Evolutionary conservation across 2,113 vertebrate genomes (phyloP), one percentile per base, ranked within the genome.

Genomic region (Tragelaphus buxtoni): DNA sequence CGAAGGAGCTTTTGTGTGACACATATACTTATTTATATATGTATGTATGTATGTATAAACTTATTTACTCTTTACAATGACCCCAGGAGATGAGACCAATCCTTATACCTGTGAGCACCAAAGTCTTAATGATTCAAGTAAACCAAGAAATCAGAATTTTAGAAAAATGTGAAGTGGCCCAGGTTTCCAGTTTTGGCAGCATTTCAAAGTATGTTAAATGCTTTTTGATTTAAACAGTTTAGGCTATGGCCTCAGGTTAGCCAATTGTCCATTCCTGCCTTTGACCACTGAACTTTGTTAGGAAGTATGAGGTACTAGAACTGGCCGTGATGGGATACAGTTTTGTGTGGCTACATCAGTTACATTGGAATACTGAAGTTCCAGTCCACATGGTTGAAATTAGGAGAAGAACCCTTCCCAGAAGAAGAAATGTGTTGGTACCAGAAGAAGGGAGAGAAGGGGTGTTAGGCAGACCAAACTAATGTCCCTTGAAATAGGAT

Each of bases 321-420:
- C 22, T n/a, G 47, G 7, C 20, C 11, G 7, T 0, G 0, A 12
- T 30, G n/a, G 72, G 7, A 7, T 42, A 3, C 5, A 28, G 2
- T 30, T 13, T 3, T 12, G 8, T 4, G 22, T 2, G 32, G 5
- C 7, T 30, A 4, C 16, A 14, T 45, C 28, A 30, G n/a, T 14
- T 12, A 39, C 22, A 11, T 1, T 18, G 3, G 51, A 2, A 53
- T 47, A n/a, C 3, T 3, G 26, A 30, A 5, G 51, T 63, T 49
- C 16, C 9, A 24, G 1, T 7, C 42, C 45, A 9, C 17, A 0
- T 22, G 51, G 42, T 17, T 77, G 28, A 35, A 26, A 16, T 20
- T 7, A 5, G 65, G 45, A 90, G 61, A 60, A 47, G 18, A 51
- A 0, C 26, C 45, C 88, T 87, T 79, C 53, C 45, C 32, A 5